Base-by-base conservation (phyloP, 2,113 vertebrate genomes). In the Erythrolamprus reginae region DNA sequence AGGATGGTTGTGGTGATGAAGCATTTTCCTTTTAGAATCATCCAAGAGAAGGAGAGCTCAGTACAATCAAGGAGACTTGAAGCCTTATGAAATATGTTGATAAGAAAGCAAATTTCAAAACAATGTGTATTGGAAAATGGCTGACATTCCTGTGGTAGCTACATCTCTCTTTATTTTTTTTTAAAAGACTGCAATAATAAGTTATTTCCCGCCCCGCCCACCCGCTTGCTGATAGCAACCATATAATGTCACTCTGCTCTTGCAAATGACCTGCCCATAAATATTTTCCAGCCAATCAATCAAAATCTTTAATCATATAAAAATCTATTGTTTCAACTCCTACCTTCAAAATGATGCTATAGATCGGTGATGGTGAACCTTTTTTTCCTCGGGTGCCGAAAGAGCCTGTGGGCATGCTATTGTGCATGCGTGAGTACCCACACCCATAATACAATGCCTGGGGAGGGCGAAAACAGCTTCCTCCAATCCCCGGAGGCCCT, bases 261-360 rank as follows among this genome's bases (percentile, higher is more conserved):
- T 47, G 50, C 88, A 38, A 52, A 82, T 94, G 48, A 90, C 85
- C 85, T 92, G 70, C 89, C 94, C 89, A 70, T 45, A 92, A 91
- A 89, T 84, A 84, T 92, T 96, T 95, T 95, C 91, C 0, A 1
- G 89, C 92, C 90, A 92, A 50, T 95, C 56, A 93, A 91, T 94
- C 95, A 93, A 92, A 96, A 94, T 92, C 86, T 94, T 96, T 94
- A 96, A 87, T 89, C 90, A 92, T 92, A 95, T 93, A 94, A 95
- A 96, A 94, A 93, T 91, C 94, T 93, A 92, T n/a, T n/a, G n/a
- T n/a, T n/a, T n/a, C n/a, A n/a, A n/a, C n/a, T n/a, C n/a, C n/a
- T n/a, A n/a, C n/a, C n/a, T n/a, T n/a, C n/a, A n/a, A n/a, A n/a
- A n/a, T n/a, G n/a, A n/a, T n/a, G n/a, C n/a, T n/a, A n/a, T n/a